A percentile compares a stretch with the other conserved stretches of the same genome.
phyloP scores from a whole-genome alignment of 2,797 vertebrate genomes.

The Periparus ater region DNA sequence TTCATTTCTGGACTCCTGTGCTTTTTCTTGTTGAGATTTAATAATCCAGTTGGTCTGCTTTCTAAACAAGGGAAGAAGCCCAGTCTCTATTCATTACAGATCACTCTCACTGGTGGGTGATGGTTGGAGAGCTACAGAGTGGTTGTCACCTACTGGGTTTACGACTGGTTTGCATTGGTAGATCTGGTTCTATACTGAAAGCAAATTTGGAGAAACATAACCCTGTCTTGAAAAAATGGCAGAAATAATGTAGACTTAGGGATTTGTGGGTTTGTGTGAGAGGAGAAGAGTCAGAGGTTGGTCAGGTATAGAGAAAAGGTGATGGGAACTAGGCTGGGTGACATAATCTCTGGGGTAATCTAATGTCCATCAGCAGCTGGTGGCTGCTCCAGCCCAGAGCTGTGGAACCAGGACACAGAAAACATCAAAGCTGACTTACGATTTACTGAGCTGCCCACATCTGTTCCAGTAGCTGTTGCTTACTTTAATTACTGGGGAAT shows the following conservation, averaged over 20 bases:
- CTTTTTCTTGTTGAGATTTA: neutral
- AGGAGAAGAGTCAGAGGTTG: neutral
- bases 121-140: neutral
- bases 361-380: neutral
- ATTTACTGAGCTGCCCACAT: conserved; percentile 75
- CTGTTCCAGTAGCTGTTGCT: conserved; percentile 74
- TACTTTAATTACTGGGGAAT: conserved; percentile 69
- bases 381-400: neutral
- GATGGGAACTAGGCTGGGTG: neutral
- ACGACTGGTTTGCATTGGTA: neutral
- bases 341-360: neutral
- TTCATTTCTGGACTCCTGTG: neutral
- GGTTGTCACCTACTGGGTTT: neutral
- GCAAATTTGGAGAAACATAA: neutral
- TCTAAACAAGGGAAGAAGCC: neutral
- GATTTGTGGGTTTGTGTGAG: neutral
- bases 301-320: neutral
- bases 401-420: neutral
- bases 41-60: neutral
- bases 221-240: neutral
- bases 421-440: conserved; percentile 68
- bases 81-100: neutral
- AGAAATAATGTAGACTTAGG: neutral
- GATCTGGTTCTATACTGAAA: neutral
- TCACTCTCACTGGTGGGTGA: neutral